Evolutionary conservation across 2,888 invertebrate species (phyloP).

Genomic region (Rhagophthalmus giganteus): DNA sequence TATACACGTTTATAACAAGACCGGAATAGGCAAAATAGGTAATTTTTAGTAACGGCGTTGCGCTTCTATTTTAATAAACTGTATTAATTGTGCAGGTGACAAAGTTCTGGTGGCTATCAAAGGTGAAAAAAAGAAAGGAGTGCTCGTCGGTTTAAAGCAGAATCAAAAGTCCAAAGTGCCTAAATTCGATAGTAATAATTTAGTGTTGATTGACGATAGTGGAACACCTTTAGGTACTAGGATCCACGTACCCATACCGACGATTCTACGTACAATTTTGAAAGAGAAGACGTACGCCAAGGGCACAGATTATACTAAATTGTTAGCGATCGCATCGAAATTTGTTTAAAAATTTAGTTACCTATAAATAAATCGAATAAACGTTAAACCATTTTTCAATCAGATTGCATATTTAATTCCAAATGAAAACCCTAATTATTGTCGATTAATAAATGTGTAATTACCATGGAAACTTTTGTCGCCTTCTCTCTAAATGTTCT

Average conservation of each 20-base stretch:
- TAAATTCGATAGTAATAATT: conserved; percentile 92
- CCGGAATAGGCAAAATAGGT: conserved; percentile 66
- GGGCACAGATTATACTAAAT: conserved; percentile 89
- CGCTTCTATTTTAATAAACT: neutral
- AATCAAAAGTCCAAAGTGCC: conserved; percentile 81
- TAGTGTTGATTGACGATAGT: conserved; percentile 93
- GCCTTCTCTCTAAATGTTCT: neutral
- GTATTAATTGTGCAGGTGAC: conserved; percentile 69
- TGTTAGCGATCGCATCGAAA: conserved; percentile 85
- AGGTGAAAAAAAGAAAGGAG: conserved; percentile 93
- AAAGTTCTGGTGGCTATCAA: conserved; percentile 90
- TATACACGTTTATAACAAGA: conserved; percentile 92
- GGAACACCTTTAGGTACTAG: conserved; percentile 94
- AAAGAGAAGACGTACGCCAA: conserved; percentile 80
- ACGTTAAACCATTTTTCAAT: no score
- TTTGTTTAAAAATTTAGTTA: conserved; percentile 66
- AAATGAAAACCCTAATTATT: neutral
- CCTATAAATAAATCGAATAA: neutral
- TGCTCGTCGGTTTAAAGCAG: conserved; percentile 85
- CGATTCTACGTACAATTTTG: conserved; percentile 79
- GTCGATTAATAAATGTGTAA: neutral
- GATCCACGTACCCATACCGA: conserved; percentile 94
- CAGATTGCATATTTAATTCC: neutral
- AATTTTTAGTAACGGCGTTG: conserved; percentile 24
- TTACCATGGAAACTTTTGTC: neutral